A percentile compares a stretch with the other conserved stretches of the same genome.
Conservation (phyloP, 64 coral and sea anemone genomes). For the Porites australiensis region DNA sequence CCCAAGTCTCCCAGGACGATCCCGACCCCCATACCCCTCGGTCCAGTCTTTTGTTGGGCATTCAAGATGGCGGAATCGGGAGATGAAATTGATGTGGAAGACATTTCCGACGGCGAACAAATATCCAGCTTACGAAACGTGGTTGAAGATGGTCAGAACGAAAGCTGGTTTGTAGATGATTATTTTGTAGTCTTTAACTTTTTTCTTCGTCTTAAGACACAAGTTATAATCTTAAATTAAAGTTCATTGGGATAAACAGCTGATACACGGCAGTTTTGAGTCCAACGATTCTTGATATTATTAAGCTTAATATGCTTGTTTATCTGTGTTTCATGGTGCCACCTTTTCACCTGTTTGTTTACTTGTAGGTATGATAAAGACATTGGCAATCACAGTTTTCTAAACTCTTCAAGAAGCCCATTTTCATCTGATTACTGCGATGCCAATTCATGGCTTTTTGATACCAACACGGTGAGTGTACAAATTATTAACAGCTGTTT, state of each 20-base stretch:
- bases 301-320: no score
- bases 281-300: no score
- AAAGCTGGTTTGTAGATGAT: background rate
- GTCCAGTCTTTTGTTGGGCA: background rate
- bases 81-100: slow-evolving; percentile 40
- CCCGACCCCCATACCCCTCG: background rate
- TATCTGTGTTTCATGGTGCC: background rate
- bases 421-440: slow-evolving; percentile 74
- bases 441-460: slow-evolving; percentile 62
- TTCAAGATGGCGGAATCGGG: slow-evolving; percentile 46
- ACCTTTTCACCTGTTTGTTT: background rate
- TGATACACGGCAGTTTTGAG: no score
- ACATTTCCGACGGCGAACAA: slow-evolving; percentile 32
- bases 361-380: slow-evolving; percentile 45
- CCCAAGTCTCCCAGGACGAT: no score
- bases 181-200: background rate
- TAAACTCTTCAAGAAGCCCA: slow-evolving; percentile 16
- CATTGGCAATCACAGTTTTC: slow-evolving; percentile 11
- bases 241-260: no score
- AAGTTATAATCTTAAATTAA: no score
- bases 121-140: slow-evolving; percentile 15
- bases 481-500: background rate
- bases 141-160: background rate
- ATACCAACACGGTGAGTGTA: slow-evolving; percentile 63
- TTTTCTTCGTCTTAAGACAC: background rate